phyloP scores from a whole-genome alignment of 2,113 vertebrate genomes.

The Hyperoodon ampullatus region DNA sequence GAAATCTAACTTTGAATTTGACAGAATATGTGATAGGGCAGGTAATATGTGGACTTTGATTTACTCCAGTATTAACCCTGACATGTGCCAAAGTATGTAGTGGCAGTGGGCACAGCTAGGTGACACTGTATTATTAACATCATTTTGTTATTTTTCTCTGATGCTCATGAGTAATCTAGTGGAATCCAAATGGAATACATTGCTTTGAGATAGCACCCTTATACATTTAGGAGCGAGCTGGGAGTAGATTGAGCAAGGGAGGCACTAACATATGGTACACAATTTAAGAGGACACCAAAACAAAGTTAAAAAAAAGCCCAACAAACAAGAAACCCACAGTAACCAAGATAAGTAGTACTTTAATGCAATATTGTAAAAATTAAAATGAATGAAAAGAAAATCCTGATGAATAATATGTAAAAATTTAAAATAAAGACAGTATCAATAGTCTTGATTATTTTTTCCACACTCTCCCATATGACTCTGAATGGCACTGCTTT shows the following conservation, averaged over 20 bases:
- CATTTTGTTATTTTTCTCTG: not conserved
- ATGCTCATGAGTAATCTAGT: not conserved
- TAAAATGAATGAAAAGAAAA: not conserved
- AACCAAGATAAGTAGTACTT: not conserved
- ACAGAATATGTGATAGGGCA: not conserved
- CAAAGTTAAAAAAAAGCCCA: too few relatives aligned
- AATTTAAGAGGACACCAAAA: not conserved
- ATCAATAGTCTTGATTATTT: not conserved
- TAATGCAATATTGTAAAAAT: not conserved
- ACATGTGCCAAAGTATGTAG: not conserved
- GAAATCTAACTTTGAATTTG: not conserved
- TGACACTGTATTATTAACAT: not conserved
- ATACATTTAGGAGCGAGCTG: not conserved
- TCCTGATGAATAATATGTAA: not conserved
- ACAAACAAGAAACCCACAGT: not conserved
- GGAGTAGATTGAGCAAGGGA: not conserved
- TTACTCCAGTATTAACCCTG: not conserved
- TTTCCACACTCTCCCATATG: not conserved
- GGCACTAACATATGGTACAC: too few relatives aligned
- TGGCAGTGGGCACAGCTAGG: not conserved
- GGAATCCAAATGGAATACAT: not conserved
- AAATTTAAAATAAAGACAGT: not conserved
- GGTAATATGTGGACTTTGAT: not conserved
- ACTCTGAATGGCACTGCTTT: not conserved
- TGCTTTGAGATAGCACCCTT: not conserved